Conservation (phyloP, 2,888 invertebrate genomes). For the Erpobdella octoculata region DNA sequence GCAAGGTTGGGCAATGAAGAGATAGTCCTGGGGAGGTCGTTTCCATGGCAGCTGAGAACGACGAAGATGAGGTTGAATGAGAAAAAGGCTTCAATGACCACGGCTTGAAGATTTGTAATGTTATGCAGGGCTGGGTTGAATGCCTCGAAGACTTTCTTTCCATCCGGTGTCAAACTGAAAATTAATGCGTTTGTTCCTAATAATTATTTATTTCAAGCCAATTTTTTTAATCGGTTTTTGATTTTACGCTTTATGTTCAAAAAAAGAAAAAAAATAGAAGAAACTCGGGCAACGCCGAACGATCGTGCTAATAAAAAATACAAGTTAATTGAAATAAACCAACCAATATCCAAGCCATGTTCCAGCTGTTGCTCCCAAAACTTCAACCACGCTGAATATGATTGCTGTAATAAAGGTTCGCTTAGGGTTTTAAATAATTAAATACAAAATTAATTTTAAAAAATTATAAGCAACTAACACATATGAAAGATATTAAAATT, state of each 20-base stretch:
- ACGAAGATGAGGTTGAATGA: conserved; percentile 26
- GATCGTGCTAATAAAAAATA: too few relatives aligned
- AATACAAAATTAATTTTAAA: neutral
- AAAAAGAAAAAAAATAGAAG: too few relatives aligned
- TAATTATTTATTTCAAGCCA: too few relatives aligned
- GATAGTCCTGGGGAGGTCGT: neutral
- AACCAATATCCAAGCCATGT: conserved; percentile 7
- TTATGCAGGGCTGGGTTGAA: neutral
- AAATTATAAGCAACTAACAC: too few relatives aligned
- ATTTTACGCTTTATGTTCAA: too few relatives aligned
- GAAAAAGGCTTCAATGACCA: conserved; percentile 20
- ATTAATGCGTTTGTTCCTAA: neutral
- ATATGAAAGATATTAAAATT: too few relatives aligned
- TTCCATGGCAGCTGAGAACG: conserved; percentile 23
- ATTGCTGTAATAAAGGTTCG: conserved; percentile 2
- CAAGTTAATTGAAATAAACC: too few relatives aligned
- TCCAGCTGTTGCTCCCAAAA: conserved; percentile 9
- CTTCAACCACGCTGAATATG: conserved; percentile 7
- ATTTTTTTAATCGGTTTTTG: too few relatives aligned
- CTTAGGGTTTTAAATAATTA: neutral
- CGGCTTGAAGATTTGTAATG: conserved; percentile 5
- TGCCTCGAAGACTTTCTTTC: neutral
- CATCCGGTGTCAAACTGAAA: neutral
- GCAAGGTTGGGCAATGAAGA: conserved; percentile 9
- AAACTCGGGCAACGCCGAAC: too few relatives aligned